Evolutionary conservation across 2,888 invertebrate genomes (phyloP).

Genomic region (Sinodicranocentrus sp.): DNA sequence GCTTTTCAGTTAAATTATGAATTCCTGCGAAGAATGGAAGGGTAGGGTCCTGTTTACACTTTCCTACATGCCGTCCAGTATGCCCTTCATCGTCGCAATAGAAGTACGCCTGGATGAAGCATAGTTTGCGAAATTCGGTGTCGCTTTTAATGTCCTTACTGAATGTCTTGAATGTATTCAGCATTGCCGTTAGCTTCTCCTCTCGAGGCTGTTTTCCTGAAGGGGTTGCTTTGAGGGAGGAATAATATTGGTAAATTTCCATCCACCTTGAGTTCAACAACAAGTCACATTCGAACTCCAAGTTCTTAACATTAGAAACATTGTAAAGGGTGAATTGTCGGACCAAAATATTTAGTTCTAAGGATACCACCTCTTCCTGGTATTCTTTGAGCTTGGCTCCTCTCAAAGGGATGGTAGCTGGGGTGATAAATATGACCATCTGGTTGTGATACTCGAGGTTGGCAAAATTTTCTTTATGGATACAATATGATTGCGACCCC

Average conservation of each 20-base stretch:
- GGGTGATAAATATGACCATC: not conserved
- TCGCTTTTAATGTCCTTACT: not conserved
- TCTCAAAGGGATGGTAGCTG: not conserved
- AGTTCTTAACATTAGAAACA: not conserved
- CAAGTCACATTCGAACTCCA: not conserved
- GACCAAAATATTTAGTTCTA: not conserved
- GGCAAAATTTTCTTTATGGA: not conserved
- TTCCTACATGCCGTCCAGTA: not conserved
- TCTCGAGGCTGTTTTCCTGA: not conserved
- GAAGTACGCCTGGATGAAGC: not conserved
- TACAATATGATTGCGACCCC: not conserved
- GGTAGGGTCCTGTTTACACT: not conserved
- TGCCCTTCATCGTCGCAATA: not conserved
- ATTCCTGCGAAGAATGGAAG: not conserved
- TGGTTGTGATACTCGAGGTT: not conserved
- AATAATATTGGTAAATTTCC: not conserved
- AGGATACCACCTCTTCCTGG: not conserved
- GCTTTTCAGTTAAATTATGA: not conserved
- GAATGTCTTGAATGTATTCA: not conserved
- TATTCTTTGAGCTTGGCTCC: not conserved
- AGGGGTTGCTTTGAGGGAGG: not conserved
- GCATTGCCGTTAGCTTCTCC: not conserved
- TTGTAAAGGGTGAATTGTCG: too few species aligned
- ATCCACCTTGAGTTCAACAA: not conserved
- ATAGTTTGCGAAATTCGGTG: not conserved